Evolutionary conservation across 2,113 vertebrate species (phyloP).

Genomic region (Sarotherodon lohbergeri): DNA sequence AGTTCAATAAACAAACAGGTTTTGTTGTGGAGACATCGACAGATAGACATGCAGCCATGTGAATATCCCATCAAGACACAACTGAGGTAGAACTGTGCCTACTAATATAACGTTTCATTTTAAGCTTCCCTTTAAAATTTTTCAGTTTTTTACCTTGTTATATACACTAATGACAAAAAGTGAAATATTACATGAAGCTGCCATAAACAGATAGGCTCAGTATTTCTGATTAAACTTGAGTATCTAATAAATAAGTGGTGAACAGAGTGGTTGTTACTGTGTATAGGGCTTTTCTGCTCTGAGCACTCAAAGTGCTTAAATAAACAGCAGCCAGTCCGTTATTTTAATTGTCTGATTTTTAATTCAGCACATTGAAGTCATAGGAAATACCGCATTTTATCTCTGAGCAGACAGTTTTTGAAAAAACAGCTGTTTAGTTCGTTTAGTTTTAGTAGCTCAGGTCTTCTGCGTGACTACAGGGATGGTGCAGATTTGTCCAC

Average conservation of each 20-base stretch:
- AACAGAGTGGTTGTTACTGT: background rate
- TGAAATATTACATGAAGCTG: background rate
- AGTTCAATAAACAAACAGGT: background rate
- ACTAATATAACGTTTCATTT: background rate
- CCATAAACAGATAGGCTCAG: background rate
- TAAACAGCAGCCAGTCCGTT: background rate
- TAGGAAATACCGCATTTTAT: background rate
- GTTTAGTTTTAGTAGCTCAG: background rate
- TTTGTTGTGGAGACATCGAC: background rate
- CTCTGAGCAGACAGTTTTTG: background rate
- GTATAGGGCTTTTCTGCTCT: background rate
- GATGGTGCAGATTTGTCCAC: background rate
- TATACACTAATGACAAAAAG: background rate
- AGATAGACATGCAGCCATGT: background rate
- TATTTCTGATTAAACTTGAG: background rate
- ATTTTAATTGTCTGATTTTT: background rate
- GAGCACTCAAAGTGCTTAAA: background rate
- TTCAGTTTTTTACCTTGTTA: background rate
- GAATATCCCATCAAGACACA: background rate
- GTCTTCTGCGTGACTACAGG: background rate
- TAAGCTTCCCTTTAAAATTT: fast-evolving
- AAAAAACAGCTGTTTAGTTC: background rate
- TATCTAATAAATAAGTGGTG: background rate
- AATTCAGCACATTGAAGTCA: background rate
- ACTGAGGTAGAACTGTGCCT: background rate